Evolutionary conservation across 1,140 invertebrate genomes (phyloP), one percentile per base, ranked within the genome.

Genomic region (Sitophilus oryzae): DNA sequence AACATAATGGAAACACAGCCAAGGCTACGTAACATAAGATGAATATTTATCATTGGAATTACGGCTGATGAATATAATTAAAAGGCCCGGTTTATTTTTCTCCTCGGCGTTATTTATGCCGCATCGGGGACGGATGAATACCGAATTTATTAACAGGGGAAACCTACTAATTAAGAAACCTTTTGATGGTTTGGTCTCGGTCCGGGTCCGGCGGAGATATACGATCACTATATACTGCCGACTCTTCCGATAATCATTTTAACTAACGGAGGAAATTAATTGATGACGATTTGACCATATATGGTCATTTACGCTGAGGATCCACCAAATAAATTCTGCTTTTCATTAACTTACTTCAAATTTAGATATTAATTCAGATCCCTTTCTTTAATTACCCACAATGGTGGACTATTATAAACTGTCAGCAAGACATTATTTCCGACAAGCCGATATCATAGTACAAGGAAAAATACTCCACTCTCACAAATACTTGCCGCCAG

Each of bases 1-100:
- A 64, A 55, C 54, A 54, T 63, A 63, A 63, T 61, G 59, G 54
- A 61, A 59, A 60, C 55, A 57, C 57, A 56, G 54, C 53, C 51
- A 58, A 63, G 52, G 53, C 42, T 50, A 49, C 46, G 54, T 56
- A 50, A 56, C 50, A 61, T 61, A 61, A 58, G 59, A 53, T 59
- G 59, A 56, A 60, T 61, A 61, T 59, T 63, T 63, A 58, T 58
- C 59, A 19, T 56, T 52, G 16, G 59, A 52, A 59, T 63, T 56
- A 50, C 54, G 38, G 34, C n/a, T 56, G 54, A 56, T 56, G 54
- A 56, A 56, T 56, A 56, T 61, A 64, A 58, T 58, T 58, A 58
- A 58, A 58, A 45, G 50, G 56, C 43, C 48, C 22, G 37, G 43
- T 58, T 51, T 51, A 45, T 58, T 49, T 50, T 50, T 37, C 36